Conservation (phyloP, 1,140 invertebrate genomes). For the Chlorops oryzae region DNA sequence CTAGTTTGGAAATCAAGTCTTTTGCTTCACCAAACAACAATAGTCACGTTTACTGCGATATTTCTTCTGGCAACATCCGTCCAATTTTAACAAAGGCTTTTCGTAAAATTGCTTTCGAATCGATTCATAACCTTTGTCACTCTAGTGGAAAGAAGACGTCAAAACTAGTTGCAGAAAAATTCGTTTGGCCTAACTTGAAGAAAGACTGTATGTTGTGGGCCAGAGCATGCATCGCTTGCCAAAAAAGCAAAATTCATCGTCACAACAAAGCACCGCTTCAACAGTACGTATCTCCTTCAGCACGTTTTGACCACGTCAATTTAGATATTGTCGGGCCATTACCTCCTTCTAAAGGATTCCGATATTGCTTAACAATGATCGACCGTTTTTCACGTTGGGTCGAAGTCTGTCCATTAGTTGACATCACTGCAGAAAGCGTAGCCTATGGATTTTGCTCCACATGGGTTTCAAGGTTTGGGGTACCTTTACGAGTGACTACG, state of each 20-base stretch:
- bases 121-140: conserved; percentile 6
- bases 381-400: conserved; percentile 49
- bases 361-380: conserved; percentile 47
- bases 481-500: conserved; percentile 30
- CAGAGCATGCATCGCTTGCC: background rate
- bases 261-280: background rate
- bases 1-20: conserved; percentile 1
- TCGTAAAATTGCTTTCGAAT: conserved; percentile 1
- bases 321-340: conserved; percentile 16
- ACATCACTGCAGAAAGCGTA: conserved; percentile 39
- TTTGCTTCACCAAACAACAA: background rate
- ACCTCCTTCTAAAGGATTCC: conserved; percentile 28
- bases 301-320: background rate
- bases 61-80: conserved; percentile 6
- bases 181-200: background rate
- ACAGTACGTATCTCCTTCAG: background rate
- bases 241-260: background rate
- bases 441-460: conserved; percentile 16
- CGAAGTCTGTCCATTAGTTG: conserved; percentile 46
- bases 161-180: conserved; percentile 1
- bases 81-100: background rate
- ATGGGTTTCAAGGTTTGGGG: conserved; percentile 38
- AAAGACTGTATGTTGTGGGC: background rate
- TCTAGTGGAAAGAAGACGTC: background rate
- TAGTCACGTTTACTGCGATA: conserved; percentile 1